These are phyloP conservation scores for Ectemnius lituratus DNA, from an alignment of 2,888 invertebrate genomes.

Conservation along the genomic window DNA sequence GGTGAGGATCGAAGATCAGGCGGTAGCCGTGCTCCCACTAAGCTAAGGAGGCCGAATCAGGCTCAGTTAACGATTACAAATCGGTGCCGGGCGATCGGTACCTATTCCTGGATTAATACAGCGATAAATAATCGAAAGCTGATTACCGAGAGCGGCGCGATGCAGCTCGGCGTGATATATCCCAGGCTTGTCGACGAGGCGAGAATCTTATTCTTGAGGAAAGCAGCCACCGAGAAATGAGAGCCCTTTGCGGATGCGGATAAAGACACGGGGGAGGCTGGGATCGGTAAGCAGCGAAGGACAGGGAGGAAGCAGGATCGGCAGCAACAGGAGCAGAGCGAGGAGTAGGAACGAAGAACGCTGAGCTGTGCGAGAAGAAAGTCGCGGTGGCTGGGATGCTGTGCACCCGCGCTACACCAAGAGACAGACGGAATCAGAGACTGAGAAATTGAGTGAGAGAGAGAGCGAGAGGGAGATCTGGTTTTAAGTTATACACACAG, in stretches of 20 bases:
- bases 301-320: constrained; percentile 18
- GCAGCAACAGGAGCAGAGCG: constrained; percentile 4
- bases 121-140: constrained; percentile 75
- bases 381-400: constrained; percentile 36
- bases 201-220: constrained; percentile 16
- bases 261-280: background rate
- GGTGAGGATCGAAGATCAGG: too few species aligned
- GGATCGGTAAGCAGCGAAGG: constrained; percentile 6
- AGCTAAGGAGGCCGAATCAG: constrained; percentile 46
- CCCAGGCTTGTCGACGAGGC: constrained; percentile 44
- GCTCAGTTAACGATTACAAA: constrained; percentile 75
- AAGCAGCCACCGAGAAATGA: constrained; percentile 35
- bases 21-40: too few species aligned
- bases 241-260: background rate
- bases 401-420: constrained; percentile 54
- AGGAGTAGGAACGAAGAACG: too few species aligned
- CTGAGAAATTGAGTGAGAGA: too few species aligned
- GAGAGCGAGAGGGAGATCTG: constrained; percentile 37
- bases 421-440: too few species aligned
- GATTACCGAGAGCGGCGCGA: constrained; percentile 64
- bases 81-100: constrained; percentile 70
- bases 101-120: constrained; percentile 73
- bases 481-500: constrained; percentile 67
- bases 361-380: too few species aligned
- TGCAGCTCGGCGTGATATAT: constrained; percentile 22